Conservation (phyloP, 2,113 vertebrate genomes). For the Myanophis thanlyinensis region DNA sequence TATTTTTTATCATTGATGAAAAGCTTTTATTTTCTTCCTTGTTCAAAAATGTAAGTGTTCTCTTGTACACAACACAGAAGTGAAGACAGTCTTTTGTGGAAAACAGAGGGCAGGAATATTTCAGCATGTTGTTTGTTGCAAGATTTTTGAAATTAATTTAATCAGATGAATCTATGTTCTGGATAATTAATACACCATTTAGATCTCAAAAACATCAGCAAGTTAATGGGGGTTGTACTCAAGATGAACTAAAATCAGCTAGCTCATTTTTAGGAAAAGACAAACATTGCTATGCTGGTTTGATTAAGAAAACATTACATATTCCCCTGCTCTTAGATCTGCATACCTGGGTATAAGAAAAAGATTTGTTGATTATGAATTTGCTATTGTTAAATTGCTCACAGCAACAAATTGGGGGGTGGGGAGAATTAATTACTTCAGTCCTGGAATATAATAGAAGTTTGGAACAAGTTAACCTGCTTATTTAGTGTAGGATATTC, state of each 20-base stretch:
- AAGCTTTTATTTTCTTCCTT: conserved; percentile 34
- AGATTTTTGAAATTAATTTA: conserved; percentile 42
- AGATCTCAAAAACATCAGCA: conserved; percentile 26
- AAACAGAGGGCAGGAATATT: conserved; percentile 1
- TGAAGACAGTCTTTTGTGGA: background rate
- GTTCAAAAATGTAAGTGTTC: background rate
- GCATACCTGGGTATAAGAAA: conserved; percentile 21
- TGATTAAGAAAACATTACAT: conserved; percentile 3
- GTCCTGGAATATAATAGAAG: background rate
- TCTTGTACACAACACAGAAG: conserved; percentile 24
- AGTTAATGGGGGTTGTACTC: conserved; percentile 56
- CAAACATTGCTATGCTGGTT: conserved; percentile 19
- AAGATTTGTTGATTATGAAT: background rate
- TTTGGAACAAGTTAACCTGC: background rate
- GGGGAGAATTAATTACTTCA: background rate
- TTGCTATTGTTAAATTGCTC: background rate
- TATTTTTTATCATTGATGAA: conserved; percentile 58
- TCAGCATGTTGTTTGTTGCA: conserved; percentile 23
- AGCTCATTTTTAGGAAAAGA: conserved; percentile 52
- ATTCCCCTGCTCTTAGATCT: conserved; percentile 11
- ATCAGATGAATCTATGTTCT: conserved; percentile 43
- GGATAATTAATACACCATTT: conserved; percentile 59
- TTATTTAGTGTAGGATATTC: background rate
- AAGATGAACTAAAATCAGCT: conserved; percentile 46
- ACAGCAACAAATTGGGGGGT: background rate